Conservation (phyloP, 2,113 vertebrate genomes). For the Clinocottus analis region DNA sequence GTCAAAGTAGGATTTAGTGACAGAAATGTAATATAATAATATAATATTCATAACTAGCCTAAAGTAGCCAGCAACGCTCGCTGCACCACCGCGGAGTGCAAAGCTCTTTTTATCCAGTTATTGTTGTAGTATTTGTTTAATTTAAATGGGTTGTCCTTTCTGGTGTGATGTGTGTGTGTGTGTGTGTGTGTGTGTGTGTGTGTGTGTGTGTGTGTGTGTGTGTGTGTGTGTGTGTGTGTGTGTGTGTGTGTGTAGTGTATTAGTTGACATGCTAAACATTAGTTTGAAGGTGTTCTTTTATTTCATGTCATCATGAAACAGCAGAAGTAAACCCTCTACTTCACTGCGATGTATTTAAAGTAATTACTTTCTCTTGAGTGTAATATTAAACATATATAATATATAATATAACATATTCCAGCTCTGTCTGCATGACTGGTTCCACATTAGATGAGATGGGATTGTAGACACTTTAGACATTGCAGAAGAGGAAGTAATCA, state of each 20-base stretch:
- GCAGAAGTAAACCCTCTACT: not conserved
- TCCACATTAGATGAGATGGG: not conserved
- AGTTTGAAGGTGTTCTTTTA: not conserved
- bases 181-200: too few relatives aligned
- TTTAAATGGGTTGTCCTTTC: not conserved
- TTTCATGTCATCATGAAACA: not conserved
- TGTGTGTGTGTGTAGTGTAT: too few relatives aligned
- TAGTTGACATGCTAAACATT: not conserved
- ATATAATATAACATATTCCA: not conserved
- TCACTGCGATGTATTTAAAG: not conserved
- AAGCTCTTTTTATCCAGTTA: not conserved
- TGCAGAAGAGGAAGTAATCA: conserved; percentile 19
- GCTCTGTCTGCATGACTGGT: not conserved
- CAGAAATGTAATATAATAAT: not conserved
- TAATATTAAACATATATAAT: too few relatives aligned
- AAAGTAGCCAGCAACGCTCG: not conserved
- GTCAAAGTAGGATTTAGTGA: not conserved
- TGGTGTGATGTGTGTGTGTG: too few relatives aligned
- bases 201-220: too few relatives aligned
- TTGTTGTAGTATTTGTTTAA: not conserved
- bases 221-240: too few relatives aligned
- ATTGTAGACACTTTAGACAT: conserved; percentile 8
- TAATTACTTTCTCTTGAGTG: not conserved
- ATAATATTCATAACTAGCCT: not conserved
- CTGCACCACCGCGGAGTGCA: not conserved